Conservation (phyloP, 2,113 vertebrate genomes). For the Passer montanus region DNA sequence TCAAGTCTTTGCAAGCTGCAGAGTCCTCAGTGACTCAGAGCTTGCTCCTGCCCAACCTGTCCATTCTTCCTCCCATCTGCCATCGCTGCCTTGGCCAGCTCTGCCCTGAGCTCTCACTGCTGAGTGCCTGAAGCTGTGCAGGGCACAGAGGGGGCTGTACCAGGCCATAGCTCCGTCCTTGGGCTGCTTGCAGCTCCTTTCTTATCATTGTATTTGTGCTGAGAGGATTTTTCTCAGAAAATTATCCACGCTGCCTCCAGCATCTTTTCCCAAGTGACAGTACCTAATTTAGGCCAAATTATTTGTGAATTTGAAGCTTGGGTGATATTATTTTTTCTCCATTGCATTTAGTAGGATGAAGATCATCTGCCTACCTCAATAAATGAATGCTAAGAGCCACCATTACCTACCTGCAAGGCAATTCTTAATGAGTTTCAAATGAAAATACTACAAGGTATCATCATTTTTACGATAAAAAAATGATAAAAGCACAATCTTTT, state of each 20-base stretch:
- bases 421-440: neutral
- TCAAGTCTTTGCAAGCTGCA: neutral
- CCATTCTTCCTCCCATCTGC: neutral
- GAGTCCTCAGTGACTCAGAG: neutral
- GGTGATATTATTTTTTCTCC: neutral
- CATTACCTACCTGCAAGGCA: neutral
- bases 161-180: neutral
- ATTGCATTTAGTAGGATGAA: neutral
- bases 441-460: neutral
- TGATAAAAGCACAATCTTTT: neutral
- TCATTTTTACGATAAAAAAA: neutral
- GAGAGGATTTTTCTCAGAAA: neutral
- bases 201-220: rapidly evolving
- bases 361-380: neutral
- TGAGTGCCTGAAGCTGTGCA: rapidly evolving
- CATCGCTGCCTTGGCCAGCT: rapidly evolving
- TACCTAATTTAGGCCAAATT: neutral
- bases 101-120: neutral
- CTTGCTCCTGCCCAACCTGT: neutral
- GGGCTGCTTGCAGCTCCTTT: neutral
- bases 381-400: neutral
- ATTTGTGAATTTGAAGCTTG: neutral
- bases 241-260: neutral
- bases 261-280: neutral
- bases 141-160: rapidly evolving